A percentile compares a stretch with the other conserved stretches of the same genome.
Evolutionary conservation across 2,888 invertebrate genomes (phyloP).

Genomic region (Drosophila paramelanica): DNA sequence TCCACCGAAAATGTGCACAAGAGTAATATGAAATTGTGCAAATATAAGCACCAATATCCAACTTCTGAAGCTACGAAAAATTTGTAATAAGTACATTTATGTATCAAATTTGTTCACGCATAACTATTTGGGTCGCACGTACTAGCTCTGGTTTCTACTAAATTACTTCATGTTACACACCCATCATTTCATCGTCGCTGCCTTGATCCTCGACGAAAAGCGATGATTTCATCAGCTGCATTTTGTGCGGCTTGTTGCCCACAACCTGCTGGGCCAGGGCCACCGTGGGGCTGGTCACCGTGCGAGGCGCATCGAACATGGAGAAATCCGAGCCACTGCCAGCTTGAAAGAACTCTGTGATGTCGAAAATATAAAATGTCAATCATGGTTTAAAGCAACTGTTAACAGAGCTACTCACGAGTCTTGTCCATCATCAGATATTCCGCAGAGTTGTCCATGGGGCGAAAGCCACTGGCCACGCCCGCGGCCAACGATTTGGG

Average conservation of each 20-base stretch:
- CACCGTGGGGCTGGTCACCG: constrained; percentile 87
- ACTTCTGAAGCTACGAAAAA: too few relatives aligned
- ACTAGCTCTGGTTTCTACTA: too few relatives aligned
- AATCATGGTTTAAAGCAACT: not conserved
- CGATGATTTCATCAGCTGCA: constrained; percentile 94
- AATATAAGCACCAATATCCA: too few relatives aligned
- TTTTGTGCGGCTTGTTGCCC: constrained; percentile 88
- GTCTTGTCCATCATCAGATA: constrained; percentile 82
- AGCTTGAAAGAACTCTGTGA: constrained; percentile 79
- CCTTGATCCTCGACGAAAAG: constrained; percentile 86
- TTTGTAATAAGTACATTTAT: too few relatives aligned
- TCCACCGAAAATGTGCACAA: too few relatives aligned
- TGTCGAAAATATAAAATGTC: not conserved
- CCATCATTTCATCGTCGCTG: constrained; percentile 79
- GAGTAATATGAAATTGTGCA: too few relatives aligned
- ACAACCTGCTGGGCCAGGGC: constrained; percentile 87
- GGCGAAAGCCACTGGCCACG: constrained; percentile 60
- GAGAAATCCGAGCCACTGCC: constrained; percentile 72
- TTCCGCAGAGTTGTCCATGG: constrained; percentile 80
- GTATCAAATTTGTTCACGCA: too few relatives aligned
- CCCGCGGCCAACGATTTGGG: constrained; percentile 62
- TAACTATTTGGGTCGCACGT: too few relatives aligned
- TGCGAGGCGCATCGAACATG: constrained; percentile 67
- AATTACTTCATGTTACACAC: constrained; percentile 31
- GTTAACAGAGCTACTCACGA: constrained; percentile 56